Evolutionary conservation across 2,888 invertebrate species (phyloP), one percentile per base, ranked within the genome.

Genomic region (Microplitis manilae): DNA sequence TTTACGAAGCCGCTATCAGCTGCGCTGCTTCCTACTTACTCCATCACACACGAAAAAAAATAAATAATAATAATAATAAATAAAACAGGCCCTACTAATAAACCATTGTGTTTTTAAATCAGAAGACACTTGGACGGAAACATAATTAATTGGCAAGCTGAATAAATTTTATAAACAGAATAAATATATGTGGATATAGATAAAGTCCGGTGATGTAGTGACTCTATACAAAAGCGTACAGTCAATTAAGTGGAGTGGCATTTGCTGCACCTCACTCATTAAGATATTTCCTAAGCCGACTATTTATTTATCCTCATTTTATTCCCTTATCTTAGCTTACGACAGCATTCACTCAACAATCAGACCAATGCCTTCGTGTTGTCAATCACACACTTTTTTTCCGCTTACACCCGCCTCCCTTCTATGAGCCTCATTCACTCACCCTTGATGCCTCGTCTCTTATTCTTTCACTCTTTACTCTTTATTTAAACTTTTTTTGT

Each of bases 321-420:
- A 40, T 38, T 83, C 83, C 86, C 89, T 90, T 90, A 90, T 89
- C 89, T 87, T 84, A 71, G 50, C 79, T 82, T 83, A 86, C 86
- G 89, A 89, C 90, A 89, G 89, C 90, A 83, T 84, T 90, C 89
- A 89, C 87, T 90, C 90, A 89, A 86, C 87, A 84, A 89, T 89
- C 89, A 85, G 85, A 84, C 84, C 82, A 84, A 82, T 84, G 83
- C 83, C 83, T 82, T 81, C 85, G 84, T 84, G 85, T 88, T 89
- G 89, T 90, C 90, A 89, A 89, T 89, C 89, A 90, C 87, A 83
- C 83, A 78, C 78, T 76, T 81, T 75, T 64, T 76, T 72, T 62
- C 65, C 75, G 71, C 81, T 75, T 69, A 73, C 79, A 80, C 82
- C 75, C 77, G 59, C 70, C 73, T 65, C 39, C 40, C 73, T 81